Percentiles rank a stretch among this genome's conserved stretches.
phyloP scores from a whole-genome alignment of 1,140 invertebrate genomes.

The Ostrea denselamellosa region DNA sequence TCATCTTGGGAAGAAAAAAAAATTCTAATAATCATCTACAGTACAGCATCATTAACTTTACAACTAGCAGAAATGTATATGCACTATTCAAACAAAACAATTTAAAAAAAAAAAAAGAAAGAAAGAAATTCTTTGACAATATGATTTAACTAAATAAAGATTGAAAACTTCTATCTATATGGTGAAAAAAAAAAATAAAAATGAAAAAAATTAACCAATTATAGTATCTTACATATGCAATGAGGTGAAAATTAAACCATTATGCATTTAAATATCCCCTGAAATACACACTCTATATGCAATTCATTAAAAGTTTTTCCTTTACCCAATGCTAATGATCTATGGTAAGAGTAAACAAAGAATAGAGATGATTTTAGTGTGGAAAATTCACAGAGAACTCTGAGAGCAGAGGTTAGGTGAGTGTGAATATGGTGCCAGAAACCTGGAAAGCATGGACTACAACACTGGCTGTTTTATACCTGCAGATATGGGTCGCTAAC shows the following conservation, averaged over 20 bases:
- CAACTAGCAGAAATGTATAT: no score
- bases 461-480: conserved; percentile 80
- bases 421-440: background rate
- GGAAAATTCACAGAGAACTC: conserved; percentile 4
- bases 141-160: no score
- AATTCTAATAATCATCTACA: no score
- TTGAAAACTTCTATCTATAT: no score
- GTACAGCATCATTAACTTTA: no score
- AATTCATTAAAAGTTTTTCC: background rate
- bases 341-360: background rate
- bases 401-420: conserved; percentile 15
- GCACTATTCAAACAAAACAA: no score
- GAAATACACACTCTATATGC: background rate
- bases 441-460: conserved; percentile 9
- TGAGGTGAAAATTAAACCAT: background rate
- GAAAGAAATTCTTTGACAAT: no score
- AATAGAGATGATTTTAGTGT: background rate
- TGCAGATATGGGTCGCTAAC: conserved; percentile 99
- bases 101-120: no score
- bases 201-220: no score
- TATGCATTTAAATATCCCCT: background rate
- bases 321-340: background rate
- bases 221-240: no score
- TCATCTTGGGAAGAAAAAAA: no score
- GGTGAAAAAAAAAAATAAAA: no score